Evolutionary conservation across 1,140 invertebrate genomes (phyloP).

Genomic region (Ooceraea biroi): DNA sequence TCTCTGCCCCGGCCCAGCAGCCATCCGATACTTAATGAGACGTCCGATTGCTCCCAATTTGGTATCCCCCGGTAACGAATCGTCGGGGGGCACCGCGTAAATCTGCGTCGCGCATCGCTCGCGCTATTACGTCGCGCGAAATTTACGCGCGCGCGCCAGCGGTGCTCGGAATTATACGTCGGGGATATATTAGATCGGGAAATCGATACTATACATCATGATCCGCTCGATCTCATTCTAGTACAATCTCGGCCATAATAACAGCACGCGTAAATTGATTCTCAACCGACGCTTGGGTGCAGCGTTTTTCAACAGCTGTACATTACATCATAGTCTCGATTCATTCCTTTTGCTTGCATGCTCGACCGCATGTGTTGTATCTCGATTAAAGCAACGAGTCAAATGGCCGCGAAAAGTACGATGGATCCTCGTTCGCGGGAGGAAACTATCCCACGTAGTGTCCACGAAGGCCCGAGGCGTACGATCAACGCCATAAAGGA

Average conservation of each 20-base stretch:
- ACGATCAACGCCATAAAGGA: slow-evolving; percentile 27
- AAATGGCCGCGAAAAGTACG: slow-evolving; percentile 4
- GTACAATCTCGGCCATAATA: too few relatives aligned
- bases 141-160: slow-evolving; percentile 15
- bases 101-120: slow-evolving; percentile 61
- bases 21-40: slow-evolving; percentile 54
- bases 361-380: too few relatives aligned
- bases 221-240: neutral
- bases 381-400: neutral
- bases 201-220: neutral
- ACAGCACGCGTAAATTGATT: too few relatives aligned
- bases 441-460: neutral
- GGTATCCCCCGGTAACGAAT: slow-evolving; percentile 42
- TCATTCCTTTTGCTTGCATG: neutral
- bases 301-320: too few relatives aligned
- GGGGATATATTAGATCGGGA: neutral
- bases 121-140: slow-evolving; percentile 56
- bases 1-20: slow-evolving; percentile 11
- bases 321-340: too few relatives aligned
- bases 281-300: too few relatives aligned
- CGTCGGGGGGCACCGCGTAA: slow-evolving; percentile 42
- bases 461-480: neutral
- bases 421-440: neutral
- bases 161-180: neutral
- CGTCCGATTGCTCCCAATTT: slow-evolving; percentile 71